phyloP scores from a whole-genome alignment of 2,797 vertebrate genomes.

The Coluber constrictor region DNA sequence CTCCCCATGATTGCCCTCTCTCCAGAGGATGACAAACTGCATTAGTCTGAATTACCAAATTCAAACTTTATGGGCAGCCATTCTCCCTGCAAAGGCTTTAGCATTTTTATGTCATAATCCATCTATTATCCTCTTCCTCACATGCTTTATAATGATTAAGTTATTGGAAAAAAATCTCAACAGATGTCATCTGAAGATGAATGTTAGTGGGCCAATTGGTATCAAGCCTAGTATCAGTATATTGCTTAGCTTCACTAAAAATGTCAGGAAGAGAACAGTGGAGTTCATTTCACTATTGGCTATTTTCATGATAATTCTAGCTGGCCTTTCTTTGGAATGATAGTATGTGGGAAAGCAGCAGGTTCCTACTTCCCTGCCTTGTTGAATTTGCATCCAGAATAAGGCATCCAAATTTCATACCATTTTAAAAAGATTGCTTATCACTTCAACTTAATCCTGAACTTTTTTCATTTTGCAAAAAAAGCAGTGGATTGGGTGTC shows the following conservation, averaged over 20 bases:
- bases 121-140: slow-evolving; percentile 73
- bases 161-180: slow-evolving; percentile 84
- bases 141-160: slow-evolving; percentile 79
- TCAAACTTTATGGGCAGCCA: slow-evolving; percentile 78
- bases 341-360: slow-evolving; percentile 48
- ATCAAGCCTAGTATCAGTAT: slow-evolving; percentile 83
- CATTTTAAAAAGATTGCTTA: neutral
- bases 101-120: slow-evolving; percentile 85
- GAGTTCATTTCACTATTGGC: slow-evolving; percentile 76
- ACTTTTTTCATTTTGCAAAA: neutral
- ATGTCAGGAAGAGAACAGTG: slow-evolving; percentile 74
- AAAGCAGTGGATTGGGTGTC: neutral
- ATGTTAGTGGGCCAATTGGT: slow-evolving; percentile 78
- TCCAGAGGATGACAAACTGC: slow-evolving; percentile 83
- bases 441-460: neutral
- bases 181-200: slow-evolving; percentile 88
- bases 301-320: slow-evolving; percentile 70
- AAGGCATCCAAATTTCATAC: neutral
- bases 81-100: slow-evolving; percentile 76
- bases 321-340: slow-evolving; percentile 53
- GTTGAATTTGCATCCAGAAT: neutral
- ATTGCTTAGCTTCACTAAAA: slow-evolving; percentile 77
- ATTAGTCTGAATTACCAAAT: slow-evolving; percentile 85
- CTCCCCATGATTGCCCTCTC: slow-evolving; percentile 78
- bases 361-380: slow-evolving; percentile 47